Conservation (phyloP, 2,113 vertebrate species). For the Elephantulus edwardii region DNA sequence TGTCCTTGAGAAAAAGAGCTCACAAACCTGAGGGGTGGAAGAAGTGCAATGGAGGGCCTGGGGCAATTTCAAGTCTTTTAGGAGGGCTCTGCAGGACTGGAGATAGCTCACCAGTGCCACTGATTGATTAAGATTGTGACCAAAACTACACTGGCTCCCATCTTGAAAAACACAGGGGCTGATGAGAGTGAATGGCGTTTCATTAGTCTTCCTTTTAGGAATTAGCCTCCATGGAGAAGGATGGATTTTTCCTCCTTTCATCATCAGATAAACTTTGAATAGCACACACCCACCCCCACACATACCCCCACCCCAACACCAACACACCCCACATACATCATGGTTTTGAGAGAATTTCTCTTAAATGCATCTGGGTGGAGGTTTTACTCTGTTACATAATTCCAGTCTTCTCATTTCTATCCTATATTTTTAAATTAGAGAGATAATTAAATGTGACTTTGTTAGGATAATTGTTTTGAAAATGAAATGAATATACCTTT, state of each 20-base stretch:
- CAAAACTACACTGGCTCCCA: constrained; percentile 8
- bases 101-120: background rate
- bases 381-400: background rate
- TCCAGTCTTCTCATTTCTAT: background rate
- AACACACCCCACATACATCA: background rate
- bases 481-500: background rate
- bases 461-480: background rate
- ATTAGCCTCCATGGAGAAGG: background rate
- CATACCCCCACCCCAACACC: background rate
- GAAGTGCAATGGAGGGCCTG: background rate
- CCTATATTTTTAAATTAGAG: background rate
- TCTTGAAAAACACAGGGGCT: constrained; percentile 51
- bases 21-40: background rate
- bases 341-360: constrained; percentile 25
- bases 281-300: background rate
- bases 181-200: constrained; percentile 35
- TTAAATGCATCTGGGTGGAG: background rate
- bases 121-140: constrained; percentile 28
- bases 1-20: background rate
- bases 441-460: constrained; percentile 50
- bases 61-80: background rate
- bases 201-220: constrained; percentile 47
- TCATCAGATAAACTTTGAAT: background rate
- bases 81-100: background rate
- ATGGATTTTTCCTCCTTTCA: background rate